These are phyloP conservation scores for Cheilosia vernalis DNA, from an alignment of 2,888 invertebrate genomes.

Conservation along the genomic window DNA sequence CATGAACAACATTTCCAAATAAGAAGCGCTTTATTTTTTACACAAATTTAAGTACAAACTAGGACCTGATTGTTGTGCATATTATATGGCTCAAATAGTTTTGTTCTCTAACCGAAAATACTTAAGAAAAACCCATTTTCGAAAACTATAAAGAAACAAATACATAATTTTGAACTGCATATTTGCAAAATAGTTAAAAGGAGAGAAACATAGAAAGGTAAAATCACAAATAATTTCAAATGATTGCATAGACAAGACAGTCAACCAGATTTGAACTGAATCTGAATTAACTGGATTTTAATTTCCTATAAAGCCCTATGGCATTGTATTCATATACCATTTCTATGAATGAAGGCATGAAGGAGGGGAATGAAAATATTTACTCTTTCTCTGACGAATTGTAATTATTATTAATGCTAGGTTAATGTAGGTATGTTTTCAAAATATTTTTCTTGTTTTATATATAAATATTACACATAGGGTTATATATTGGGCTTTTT, in stretches of 20 bases:
- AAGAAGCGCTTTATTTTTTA: neutral
- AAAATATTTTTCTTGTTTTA: conserved; percentile 6
- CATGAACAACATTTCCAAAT: neutral
- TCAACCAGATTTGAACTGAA: conserved; percentile 43
- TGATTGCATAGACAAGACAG: conserved; percentile 63
- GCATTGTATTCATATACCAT: neutral
- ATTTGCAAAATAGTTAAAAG: neutral
- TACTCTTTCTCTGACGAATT: conserved; percentile 7
- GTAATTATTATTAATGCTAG: conserved; percentile 18
- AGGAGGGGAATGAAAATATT: conserved; percentile 42
- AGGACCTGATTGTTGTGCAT: too few species aligned
- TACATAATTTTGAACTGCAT: too few species aligned
- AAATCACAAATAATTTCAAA: conserved; percentile 18
- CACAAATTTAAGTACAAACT: too few species aligned
- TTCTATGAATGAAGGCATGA: conserved; percentile 6
- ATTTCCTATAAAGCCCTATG: conserved; percentile 1
- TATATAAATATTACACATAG: conserved; percentile 19
- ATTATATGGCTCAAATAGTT: too few species aligned
- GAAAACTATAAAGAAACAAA: too few species aligned
- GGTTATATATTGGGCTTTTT: conserved; percentile 20
- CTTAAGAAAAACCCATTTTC: too few species aligned
- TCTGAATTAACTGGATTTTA: conserved; percentile 33
- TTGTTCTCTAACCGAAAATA: too few species aligned
- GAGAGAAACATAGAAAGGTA: conserved; percentile 2
- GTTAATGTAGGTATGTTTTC: conserved; percentile 21